These are phyloP conservation scores for Dicrostonyx torquatus DNA, from an alignment of 2,797 vertebrate genomes.

Conservation along the genomic window DNA sequence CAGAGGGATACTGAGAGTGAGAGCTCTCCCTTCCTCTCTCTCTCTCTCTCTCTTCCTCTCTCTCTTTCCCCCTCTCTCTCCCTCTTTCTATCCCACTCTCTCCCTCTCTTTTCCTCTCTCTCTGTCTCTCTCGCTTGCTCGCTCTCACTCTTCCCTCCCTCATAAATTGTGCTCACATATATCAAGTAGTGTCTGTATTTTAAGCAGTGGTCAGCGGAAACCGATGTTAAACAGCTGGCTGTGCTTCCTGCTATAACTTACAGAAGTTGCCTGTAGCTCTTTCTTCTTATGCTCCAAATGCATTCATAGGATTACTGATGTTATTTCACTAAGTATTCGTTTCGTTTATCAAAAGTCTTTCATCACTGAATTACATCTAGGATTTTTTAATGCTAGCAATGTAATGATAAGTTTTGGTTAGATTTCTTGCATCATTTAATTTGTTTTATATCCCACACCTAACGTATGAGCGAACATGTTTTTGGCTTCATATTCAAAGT, in stretches of 20 bases:
- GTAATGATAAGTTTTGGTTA: background rate
- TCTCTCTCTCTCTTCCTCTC: background rate
- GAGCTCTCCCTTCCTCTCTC: background rate
- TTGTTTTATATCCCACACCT: slow-evolving; percentile 35
- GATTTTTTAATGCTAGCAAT: background rate
- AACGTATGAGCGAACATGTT: background rate
- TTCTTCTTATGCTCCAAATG: background rate
- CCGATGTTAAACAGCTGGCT: background rate
- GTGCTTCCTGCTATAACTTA: background rate
- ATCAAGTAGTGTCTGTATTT: background rate
- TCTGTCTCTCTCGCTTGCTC: background rate
- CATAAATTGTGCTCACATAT: background rate
- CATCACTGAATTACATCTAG: background rate
- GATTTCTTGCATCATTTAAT: background rate
- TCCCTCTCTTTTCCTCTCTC: background rate
- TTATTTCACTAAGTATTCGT: slow-evolving; percentile 24
- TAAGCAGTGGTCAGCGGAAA: slow-evolving; percentile 30
- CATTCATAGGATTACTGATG: background rate
- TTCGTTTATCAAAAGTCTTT: slow-evolving; percentile 27
- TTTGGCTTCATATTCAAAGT: background rate
- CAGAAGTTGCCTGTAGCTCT: background rate
- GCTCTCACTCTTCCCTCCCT: background rate
- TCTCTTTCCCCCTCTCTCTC: background rate
- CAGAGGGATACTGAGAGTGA: background rate
- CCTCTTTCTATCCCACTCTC: background rate